Evolutionary conservation across 2,797 vertebrate genomes (phyloP).

Genomic region (Buphagus erythrorhynchus): DNA sequence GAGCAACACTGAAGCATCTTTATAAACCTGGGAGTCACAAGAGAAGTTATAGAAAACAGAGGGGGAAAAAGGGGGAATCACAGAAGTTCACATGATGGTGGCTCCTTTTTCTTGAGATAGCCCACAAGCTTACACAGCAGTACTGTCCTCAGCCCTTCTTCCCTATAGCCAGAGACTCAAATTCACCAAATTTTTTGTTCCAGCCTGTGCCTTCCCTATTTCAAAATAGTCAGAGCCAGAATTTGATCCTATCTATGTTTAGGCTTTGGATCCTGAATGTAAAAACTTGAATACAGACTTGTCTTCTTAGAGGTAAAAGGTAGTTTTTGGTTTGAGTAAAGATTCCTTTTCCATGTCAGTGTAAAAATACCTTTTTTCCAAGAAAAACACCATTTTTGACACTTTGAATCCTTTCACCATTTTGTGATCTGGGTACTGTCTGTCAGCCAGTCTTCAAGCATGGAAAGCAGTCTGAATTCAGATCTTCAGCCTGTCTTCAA

Average conservation of each 20-base stretch:
- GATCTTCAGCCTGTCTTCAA: background rate
- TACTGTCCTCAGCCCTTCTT: background rate
- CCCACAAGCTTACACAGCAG: background rate
- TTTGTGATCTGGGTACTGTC: background rate
- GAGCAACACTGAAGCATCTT: background rate
- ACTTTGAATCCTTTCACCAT: background rate
- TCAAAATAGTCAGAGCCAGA: background rate
- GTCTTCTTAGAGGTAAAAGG: background rate
- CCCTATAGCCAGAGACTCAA: background rate
- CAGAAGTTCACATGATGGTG: background rate
- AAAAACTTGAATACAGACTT: background rate
- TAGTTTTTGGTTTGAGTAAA: background rate
- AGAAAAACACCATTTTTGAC: background rate
- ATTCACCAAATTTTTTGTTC: background rate
- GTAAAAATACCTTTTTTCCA: background rate
- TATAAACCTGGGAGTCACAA: background rate
- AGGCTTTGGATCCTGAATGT: background rate
- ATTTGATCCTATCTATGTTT: background rate
- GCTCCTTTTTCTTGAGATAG: background rate
- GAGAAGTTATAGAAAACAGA: background rate
- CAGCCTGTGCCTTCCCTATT: background rate
- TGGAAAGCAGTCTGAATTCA: background rate
- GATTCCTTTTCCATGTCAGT: background rate
- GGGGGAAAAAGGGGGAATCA: background rate
- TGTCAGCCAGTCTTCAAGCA: background rate